Evolutionary conservation across 2,113 vertebrate species (phyloP).

Genomic region (Labeo rohita): DNA sequence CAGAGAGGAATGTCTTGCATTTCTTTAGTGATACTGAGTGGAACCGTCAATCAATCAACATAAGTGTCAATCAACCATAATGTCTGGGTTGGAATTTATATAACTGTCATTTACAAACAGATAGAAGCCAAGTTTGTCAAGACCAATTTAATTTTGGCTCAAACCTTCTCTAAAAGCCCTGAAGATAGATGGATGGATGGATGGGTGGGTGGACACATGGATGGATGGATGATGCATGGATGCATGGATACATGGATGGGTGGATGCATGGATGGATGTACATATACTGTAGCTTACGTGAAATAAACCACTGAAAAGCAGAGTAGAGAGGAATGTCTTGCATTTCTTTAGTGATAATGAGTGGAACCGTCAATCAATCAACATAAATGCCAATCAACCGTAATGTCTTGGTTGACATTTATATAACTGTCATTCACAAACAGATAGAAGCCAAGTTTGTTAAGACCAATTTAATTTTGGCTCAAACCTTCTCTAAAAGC

Average conservation of each 20-base stretch:
- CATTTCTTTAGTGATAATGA: conserved; percentile 11
- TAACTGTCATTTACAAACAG: neutral
- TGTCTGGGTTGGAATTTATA: neutral
- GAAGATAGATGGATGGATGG: neutral
- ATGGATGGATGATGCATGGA: too few species aligned
- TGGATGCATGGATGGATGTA: neutral
- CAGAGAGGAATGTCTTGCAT: neutral
- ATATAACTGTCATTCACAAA: neutral
- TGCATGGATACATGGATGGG: too few species aligned
- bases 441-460: too few species aligned
- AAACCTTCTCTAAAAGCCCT: neutral
- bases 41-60: neutral
- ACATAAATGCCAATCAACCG: neutral
- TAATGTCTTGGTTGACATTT: neutral
- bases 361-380: neutral
- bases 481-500: neutral
- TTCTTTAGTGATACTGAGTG: conserved; percentile 3
- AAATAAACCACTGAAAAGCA: conserved; percentile 24
- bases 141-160: neutral
- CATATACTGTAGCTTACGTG: conserved; percentile 2
- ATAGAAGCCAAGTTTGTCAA: too few species aligned
- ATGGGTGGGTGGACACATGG: too few species aligned
- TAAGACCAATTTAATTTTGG: neutral
- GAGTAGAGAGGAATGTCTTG: neutral
- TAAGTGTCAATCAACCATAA: neutral